Conservation (phyloP, 2,888 invertebrate genomes). For the Lagria hirta region DNA sequence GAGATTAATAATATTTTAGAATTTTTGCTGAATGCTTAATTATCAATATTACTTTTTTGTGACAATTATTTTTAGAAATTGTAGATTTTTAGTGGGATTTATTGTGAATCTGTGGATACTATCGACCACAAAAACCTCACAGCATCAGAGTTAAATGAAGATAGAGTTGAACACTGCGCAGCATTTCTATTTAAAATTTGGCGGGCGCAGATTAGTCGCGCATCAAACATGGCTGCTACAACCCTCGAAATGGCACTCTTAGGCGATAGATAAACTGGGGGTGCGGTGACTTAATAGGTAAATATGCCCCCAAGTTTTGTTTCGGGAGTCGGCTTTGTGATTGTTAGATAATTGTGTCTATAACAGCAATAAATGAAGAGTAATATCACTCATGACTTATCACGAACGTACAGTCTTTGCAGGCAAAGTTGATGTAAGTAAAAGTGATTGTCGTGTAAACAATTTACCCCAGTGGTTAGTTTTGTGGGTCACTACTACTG, state of each 20-base stretch:
- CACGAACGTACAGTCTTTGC: constrained; percentile 52
- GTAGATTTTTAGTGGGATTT: too few species aligned
- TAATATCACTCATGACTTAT: constrained; percentile 52
- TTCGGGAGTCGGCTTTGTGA: constrained; percentile 46
- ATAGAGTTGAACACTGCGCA: too few species aligned
- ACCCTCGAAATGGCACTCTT: constrained; percentile 48
- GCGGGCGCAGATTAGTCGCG: too few species aligned
- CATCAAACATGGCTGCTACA: constrained; percentile 46
- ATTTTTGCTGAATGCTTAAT: too few species aligned
- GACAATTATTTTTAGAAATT: too few species aligned
- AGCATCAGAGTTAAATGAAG: too few species aligned
- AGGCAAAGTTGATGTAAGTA: constrained; percentile 55
- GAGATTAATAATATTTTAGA: too few species aligned
- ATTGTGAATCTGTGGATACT: too few species aligned
- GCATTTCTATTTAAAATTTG: too few species aligned
- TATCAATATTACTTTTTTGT: too few species aligned
- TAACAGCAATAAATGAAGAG: constrained; percentile 54
- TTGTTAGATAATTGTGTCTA: constrained; percentile 40
- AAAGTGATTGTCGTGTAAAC: constrained; percentile 31
- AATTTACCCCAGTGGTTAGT: constrained; percentile 38
- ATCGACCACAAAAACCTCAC: too few species aligned
- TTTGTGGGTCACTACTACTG: constrained; percentile 52
- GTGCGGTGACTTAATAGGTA: constrained; percentile 37
- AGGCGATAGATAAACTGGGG: constrained; percentile 43
- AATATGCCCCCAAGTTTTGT: constrained; percentile 30